phyloP scores from a whole-genome alignment of 2,888 invertebrate species.

The Adelognathus sp. region DNA sequence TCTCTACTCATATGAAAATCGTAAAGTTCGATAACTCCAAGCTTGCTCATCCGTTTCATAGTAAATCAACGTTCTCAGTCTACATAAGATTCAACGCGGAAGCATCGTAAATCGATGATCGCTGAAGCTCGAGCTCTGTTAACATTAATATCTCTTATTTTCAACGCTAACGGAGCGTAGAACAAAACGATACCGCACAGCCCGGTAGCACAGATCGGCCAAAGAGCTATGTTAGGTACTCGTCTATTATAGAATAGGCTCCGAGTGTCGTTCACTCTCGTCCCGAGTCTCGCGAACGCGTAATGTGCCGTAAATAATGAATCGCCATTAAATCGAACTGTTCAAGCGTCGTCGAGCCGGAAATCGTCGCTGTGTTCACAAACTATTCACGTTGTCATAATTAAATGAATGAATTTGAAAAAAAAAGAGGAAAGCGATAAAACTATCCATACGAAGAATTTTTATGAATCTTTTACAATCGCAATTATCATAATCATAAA shows the following conservation, averaged over 20 bases:
- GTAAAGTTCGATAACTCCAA: neutral
- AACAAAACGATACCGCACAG: conserved; percentile 14
- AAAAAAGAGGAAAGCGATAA: neutral
- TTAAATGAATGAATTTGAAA: neutral
- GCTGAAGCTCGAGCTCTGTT: neutral
- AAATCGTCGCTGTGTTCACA: neutral
- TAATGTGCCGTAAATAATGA: conserved; percentile 30
- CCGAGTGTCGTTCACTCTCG: neutral
- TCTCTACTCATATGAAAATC: too few species aligned
- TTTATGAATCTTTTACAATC: neutral
- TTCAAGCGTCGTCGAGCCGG: conserved; percentile 16
- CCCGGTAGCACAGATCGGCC: neutral
- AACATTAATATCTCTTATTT: conserved; percentile 3
- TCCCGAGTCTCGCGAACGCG: neutral
- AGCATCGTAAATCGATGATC: neutral
- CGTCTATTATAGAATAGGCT: neutral
- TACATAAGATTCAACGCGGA: neutral
- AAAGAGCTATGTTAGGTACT: conserved; percentile 9
- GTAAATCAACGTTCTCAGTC: too few species aligned
- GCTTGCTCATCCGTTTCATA: too few species aligned
- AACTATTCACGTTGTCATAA: neutral
- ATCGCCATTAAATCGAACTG: conserved; percentile 8
- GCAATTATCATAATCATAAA: neutral
- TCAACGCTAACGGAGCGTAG: conserved; percentile 39
- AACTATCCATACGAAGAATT: neutral